A percentile compares a stretch with the other conserved stretches of the same genome.
Evolutionary conservation across 92 coral and sea anemone genomes (phyloP).

Genomic region (Porites rus): DNA sequence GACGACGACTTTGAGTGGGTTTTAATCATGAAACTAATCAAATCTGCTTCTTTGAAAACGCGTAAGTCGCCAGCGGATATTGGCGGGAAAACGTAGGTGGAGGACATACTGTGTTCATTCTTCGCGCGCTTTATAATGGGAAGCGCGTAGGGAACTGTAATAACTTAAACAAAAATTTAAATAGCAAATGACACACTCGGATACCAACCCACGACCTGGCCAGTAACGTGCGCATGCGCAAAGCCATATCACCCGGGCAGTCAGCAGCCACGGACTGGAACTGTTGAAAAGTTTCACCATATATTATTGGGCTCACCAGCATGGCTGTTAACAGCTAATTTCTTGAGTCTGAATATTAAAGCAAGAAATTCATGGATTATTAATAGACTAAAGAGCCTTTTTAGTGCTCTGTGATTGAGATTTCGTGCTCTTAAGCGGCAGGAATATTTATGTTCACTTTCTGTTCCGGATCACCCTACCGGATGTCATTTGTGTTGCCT

Average conservation of each 20-base stretch:
- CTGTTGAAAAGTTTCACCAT: too few relatives aligned
- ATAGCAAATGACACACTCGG: too few relatives aligned
- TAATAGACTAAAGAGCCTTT: not conserved
- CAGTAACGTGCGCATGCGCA: too few relatives aligned
- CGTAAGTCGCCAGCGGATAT: not conserved
- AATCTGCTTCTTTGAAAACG: not conserved
- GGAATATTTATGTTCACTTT: not conserved
- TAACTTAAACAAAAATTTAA: too few relatives aligned
- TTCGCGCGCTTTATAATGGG: constrained; percentile 1
- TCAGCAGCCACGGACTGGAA: too few relatives aligned
- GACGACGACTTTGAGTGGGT: not conserved
- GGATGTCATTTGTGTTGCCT: not conserved
- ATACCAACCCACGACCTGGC: too few relatives aligned
- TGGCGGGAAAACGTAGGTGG: constrained; percentile 39
- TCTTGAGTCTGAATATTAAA: not conserved
- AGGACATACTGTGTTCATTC: not conserved
- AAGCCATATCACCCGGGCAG: too few relatives aligned
- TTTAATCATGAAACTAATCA: constrained; percentile 20
- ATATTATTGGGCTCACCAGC: not conserved
- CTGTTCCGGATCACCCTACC: not conserved
- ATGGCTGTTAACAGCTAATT: not conserved
- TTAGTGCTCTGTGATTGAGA: not conserved
- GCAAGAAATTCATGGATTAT: not conserved
- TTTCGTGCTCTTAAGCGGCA: not conserved
- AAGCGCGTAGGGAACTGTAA: not conserved